Conservation (phyloP, 2,888 invertebrate species). For the Eurytoma adleriae region DNA sequence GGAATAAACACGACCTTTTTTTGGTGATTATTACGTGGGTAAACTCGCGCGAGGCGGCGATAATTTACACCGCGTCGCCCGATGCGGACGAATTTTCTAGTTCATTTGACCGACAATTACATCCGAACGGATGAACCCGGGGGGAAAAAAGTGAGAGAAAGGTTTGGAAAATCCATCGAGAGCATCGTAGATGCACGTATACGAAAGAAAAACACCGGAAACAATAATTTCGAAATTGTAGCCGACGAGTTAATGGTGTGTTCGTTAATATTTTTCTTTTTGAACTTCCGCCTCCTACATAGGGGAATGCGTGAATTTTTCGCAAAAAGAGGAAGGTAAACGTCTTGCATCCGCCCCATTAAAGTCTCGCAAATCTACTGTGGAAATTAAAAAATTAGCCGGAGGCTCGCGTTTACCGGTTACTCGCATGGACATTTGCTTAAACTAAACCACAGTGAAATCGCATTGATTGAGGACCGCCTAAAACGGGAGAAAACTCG, state of each 20-base stretch:
- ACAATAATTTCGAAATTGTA: slow-evolving; percentile 47
- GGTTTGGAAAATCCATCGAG: background rate
- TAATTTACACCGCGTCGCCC: slow-evolving; percentile 37
- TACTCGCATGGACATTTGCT: background rate
- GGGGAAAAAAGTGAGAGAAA: background rate
- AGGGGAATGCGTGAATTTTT: slow-evolving; percentile 19
- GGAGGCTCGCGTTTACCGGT: background rate
- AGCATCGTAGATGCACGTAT: background rate
- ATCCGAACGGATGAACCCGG: background rate
- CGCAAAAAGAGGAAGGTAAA: background rate
- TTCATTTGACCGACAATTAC: background rate
- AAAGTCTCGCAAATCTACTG: background rate
- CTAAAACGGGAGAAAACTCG: slow-evolving; percentile 20
- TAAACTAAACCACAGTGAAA: slow-evolving; percentile 16
- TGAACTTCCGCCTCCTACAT: slow-evolving; percentile 27
- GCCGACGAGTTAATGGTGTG: slow-evolving; percentile 23
- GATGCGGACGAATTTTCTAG: background rate
- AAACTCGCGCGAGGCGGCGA: slow-evolving; percentile 19
- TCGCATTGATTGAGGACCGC: slow-evolving; percentile 22
- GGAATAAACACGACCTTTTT: slow-evolving; percentile 41
- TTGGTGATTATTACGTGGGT: slow-evolving; percentile 41
- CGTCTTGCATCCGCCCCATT: slow-evolving; percentile 12
- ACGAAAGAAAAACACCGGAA: slow-evolving; percentile 41
- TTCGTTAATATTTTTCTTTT: background rate
- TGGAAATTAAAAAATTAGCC: background rate